These are phyloP conservation scores for Epinotia bilunana DNA, from an alignment of 2,888 invertebrate genomes.

Conservation along the genomic window DNA sequence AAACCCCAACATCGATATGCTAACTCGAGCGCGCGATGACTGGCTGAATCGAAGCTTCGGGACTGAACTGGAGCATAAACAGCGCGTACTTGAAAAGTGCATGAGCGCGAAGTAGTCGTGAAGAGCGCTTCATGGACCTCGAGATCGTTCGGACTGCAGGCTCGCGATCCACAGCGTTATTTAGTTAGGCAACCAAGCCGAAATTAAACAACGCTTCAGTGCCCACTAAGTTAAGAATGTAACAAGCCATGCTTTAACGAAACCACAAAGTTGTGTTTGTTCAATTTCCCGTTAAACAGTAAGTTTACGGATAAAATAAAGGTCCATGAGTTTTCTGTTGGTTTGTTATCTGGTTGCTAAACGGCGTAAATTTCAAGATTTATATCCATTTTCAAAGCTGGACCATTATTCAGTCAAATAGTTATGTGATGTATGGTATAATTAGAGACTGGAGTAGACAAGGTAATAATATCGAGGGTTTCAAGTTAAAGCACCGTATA, in stretches of 20 bases:
- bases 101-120: constrained; percentile 68
- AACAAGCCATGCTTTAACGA: constrained; percentile 16
- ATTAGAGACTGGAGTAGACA: constrained; percentile 20
- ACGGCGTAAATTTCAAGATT: not conserved
- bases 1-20: constrained; percentile 52
- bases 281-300: constrained; percentile 34
- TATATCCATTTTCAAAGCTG: not conserved
- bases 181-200: constrained; percentile 64
- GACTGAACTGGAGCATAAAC: constrained; percentile 75
- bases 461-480: constrained; percentile 2
- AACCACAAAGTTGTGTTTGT: constrained; percentile 44
- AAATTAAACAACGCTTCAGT: constrained; percentile 56
- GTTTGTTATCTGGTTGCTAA: not conserved
- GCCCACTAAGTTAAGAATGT: constrained; percentile 44
- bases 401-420: not conserved
- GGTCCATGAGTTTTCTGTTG: constrained; percentile 1
- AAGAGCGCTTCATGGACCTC: constrained; percentile 63
- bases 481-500: too few relatives aligned
- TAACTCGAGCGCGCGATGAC: constrained; percentile 58
- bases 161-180: constrained; percentile 56
- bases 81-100: constrained; percentile 79
- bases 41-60: constrained; percentile 61
- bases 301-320: constrained; percentile 30
- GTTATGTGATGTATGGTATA: not conserved
- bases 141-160: constrained; percentile 69